A percentile compares a stretch with the other conserved stretches of the same genome.
phyloP scores from a whole-genome alignment of 2,888 invertebrate genomes.

The Eristalis arbustorum region DNA sequence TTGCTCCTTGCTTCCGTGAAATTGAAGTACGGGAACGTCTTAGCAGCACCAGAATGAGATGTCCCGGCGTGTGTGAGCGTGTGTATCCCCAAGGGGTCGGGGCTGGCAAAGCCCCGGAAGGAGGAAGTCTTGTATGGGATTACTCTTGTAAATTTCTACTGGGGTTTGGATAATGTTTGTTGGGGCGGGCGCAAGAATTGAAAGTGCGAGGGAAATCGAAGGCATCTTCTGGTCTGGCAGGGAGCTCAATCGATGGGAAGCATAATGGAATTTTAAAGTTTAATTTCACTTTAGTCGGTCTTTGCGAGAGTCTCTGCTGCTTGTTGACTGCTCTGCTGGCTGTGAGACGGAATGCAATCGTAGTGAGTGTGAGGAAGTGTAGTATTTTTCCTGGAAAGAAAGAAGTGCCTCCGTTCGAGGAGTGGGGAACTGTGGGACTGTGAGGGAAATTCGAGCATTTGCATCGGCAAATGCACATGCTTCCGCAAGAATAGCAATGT shows the following conservation, averaged over 20 bases:
- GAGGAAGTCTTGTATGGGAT: slow-evolving; percentile 16
- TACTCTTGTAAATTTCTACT: slow-evolving; percentile 23
- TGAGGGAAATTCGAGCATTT: not conserved
- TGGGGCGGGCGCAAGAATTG: not conserved
- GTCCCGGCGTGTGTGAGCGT: not conserved
- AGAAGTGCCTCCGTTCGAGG: not conserved
- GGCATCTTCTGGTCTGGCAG: slow-evolving; percentile 22
- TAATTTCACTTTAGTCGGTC: slow-evolving; percentile 43
- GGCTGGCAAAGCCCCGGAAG: not conserved
- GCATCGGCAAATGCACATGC: not conserved
- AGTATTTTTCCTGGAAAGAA: not conserved
- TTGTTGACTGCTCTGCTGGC: not conserved
- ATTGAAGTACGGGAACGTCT: not conserved
- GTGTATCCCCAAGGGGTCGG: not conserved
- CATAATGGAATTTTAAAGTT: slow-evolving; percentile 50
- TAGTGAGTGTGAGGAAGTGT: not conserved
- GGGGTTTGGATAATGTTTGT: slow-evolving; percentile 8
- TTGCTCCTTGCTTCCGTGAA: not conserved
- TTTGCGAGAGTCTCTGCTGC: not conserved
- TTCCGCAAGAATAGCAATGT: not conserved
- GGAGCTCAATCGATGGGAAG: slow-evolving; percentile 28
- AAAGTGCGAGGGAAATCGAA: slow-evolving; percentile 26
- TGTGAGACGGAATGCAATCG: not conserved
- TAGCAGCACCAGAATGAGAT: not conserved
- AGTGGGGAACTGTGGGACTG: not conserved